These are phyloP conservation scores for Camelus bactrianus DNA, from an alignment of 2,113 vertebrate genomes.

Conservation along the genomic window DNA sequence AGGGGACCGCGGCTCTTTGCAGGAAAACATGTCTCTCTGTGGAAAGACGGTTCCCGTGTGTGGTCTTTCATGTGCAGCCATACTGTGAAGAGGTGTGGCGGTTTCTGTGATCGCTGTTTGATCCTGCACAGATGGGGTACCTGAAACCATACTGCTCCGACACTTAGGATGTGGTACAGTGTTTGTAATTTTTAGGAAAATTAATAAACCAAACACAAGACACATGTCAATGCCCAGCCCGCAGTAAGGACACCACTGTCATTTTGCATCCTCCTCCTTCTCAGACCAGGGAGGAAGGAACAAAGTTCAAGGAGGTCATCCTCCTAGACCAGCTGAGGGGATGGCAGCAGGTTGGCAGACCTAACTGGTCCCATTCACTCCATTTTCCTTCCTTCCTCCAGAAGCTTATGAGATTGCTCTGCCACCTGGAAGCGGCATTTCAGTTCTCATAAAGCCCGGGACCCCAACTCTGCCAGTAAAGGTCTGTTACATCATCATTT, in stretches of 20 bases:
- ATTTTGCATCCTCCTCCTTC: background rate
- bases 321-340: background rate
- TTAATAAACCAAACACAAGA: background rate
- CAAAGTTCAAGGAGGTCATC: background rate
- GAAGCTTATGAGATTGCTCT: slow-evolving; percentile 83
- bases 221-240: accelerated
- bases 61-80: background rate
- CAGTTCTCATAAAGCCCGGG: slow-evolving; percentile 80
- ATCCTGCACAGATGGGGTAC: background rate
- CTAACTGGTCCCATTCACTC: background rate
- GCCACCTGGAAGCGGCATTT: slow-evolving; percentile 67
- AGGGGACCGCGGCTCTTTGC: background rate
- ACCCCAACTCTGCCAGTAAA: accelerated
- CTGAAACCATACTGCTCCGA: background rate
- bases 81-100: background rate
- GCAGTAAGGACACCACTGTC: background rate
- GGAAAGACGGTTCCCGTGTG: background rate
- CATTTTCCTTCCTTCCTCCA: slow-evolving; percentile 59
- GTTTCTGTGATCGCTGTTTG: background rate
- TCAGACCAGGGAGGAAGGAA: background rate
- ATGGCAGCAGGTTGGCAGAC: background rate
- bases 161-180: background rate
- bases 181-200: background rate
- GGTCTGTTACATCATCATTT: slow-evolving; percentile 80
- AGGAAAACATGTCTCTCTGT: background rate